phyloP scores from a whole-genome alignment of 2,113 vertebrate genomes.

The Epinephelus lanceolatus region DNA sequence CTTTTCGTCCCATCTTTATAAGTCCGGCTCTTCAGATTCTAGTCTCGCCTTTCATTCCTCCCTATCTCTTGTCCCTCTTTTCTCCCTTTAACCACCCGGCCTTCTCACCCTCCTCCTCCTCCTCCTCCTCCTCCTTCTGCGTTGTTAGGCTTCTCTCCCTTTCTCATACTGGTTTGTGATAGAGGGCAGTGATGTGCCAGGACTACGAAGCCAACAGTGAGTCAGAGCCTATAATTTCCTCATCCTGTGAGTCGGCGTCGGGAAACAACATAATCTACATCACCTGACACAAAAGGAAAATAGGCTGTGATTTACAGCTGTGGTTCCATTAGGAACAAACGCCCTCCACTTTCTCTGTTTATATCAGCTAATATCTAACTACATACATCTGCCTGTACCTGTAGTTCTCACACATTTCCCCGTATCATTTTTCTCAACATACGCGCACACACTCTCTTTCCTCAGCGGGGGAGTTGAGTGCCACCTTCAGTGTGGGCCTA shows the following conservation, averaged over 20 bases:
- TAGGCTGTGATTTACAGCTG: slow-evolving; percentile 28
- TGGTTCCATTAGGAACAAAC: slow-evolving; percentile 4
- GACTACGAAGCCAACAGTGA: slow-evolving; percentile 35
- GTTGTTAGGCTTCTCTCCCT: slow-evolving; percentile 8
- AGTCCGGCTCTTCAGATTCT: not conserved
- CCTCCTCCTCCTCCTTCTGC: not conserved
- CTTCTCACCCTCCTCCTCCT: not conserved
- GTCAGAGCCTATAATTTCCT: slow-evolving; percentile 59
- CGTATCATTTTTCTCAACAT: not conserved
- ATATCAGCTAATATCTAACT: slow-evolving; percentile 27
- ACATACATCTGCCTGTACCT: not conserved
- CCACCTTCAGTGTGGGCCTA: slow-evolving; percentile 66
- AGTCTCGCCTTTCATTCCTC: slow-evolving; percentile 25
- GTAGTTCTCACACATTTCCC: not conserved
- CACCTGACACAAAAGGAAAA: slow-evolving; percentile 35
- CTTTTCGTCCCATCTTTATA: slow-evolving; percentile 25
- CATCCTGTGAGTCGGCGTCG: slow-evolving; percentile 18
- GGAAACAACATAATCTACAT: slow-evolving; percentile 56
- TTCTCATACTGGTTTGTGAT: slow-evolving; percentile 31
- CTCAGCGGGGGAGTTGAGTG: slow-evolving; percentile 30
- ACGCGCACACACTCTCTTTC: slow-evolving; percentile 4
- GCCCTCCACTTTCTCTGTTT: not conserved
- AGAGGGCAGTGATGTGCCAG: slow-evolving; percentile 58
- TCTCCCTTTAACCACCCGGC: not conserved
- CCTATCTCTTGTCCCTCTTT: not conserved